Evolutionary conservation across 92 coral and sea anemone species (phyloP), one percentile per base, ranked within the genome.

Genomic region (Porites rus): DNA sequence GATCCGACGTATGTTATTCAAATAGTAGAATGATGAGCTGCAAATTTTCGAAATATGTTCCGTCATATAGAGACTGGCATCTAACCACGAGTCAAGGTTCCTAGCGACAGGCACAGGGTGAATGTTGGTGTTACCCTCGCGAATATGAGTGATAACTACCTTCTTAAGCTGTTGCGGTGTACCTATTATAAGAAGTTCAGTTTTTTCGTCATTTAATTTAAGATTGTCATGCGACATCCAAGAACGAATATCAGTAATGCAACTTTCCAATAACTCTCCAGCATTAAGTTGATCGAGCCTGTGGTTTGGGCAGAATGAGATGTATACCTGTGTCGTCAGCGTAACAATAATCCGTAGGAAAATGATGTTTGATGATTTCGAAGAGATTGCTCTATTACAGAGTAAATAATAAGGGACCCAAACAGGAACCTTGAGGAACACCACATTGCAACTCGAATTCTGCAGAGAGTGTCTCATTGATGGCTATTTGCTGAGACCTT

Each of bases 331-430:
- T 28, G 31, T 28, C 31, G 31, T 28, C 31, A 28, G 31, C 31
- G 4, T 2, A 28, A 28, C 31, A 28, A 28, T 28, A 28, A 28
- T 2, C 31, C 31, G 31, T 2, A 28, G 31, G 31, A 28, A 28
- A 28, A 28, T 28, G 73, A 68, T 21, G 28, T 68, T 68, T 46
- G 62, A 16, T 65, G 22, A 65, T 65, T 12, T 65, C 70, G 31
- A 65, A 65, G 70, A 65, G 70, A 18, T 65, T 65, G 6, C 31
- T 65, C 10, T 20, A 65, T n/a, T 65, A 65, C 19, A 65, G 31
- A 65, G 70, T 65, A 65, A 19, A 65, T 65, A 65, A 65, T 18
- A 65, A 65, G 22, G 5, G 70, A 12, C 70, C 70, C 70, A 65
- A n/a, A 8, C 70, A 65, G n/a, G 70, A 28, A 28, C 31, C 31